These are phyloP conservation scores for Rhipidura dahli DNA, from an alignment of 2,113 vertebrate species.

Conservation along the genomic window DNA sequence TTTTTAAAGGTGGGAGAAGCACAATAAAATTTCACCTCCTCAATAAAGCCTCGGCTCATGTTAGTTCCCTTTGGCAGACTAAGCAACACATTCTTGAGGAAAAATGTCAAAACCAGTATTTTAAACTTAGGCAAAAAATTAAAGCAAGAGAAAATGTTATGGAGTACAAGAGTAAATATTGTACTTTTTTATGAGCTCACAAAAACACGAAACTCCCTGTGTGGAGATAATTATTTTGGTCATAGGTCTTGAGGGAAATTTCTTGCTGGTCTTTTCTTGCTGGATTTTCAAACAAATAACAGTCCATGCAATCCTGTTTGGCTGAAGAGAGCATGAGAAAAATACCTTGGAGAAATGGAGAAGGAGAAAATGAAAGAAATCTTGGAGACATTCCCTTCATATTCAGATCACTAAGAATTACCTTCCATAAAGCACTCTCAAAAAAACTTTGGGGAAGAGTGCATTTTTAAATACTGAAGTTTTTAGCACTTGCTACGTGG, in stretches of 20 bases:
- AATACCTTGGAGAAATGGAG: background rate
- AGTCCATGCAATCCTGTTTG: background rate
- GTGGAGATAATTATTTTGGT: background rate
- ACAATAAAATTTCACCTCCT: background rate
- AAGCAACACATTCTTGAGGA: background rate
- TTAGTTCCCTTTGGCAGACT: background rate
- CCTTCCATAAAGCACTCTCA: background rate
- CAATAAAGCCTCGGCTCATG: background rate
- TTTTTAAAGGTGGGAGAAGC: background rate
- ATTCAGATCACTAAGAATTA: background rate
- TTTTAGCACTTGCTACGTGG: background rate
- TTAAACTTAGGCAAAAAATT: background rate
- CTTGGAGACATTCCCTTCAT: background rate
- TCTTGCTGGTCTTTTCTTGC: background rate
- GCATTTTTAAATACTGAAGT: background rate
- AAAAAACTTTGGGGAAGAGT: background rate
- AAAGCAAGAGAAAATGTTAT: background rate
- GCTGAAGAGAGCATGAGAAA: background rate
- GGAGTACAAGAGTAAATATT: background rate
- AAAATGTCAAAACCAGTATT: slow-evolving; percentile 1
- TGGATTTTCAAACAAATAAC: background rate
- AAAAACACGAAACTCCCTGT: background rate
- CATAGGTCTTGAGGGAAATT: background rate
- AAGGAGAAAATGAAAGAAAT: background rate
- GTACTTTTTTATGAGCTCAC: background rate